Percentiles rank a stretch among this genome's conserved stretches.
These are phyloP conservation scores for Pantherophis vulpinus DNA, from an alignment of 2,797 vertebrate genomes.

Conservation along the genomic window DNA sequence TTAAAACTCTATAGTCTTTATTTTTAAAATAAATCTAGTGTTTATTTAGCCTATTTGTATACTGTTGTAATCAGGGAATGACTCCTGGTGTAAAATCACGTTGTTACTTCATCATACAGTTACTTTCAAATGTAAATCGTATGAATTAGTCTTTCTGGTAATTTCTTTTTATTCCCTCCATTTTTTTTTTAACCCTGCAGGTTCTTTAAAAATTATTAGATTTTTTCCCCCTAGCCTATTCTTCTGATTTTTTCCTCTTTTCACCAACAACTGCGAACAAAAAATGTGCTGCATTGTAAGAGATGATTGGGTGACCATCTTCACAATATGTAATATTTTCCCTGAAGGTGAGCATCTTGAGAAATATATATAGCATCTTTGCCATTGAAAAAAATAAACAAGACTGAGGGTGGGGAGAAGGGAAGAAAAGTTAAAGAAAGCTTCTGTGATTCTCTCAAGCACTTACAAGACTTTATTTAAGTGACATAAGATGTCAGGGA, in stretches of 20 bases:
- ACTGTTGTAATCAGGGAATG: neutral
- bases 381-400: constrained; percentile 10
- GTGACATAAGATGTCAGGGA: constrained; percentile 49
- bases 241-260: neutral
- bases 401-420: neutral
- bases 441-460: constrained; percentile 57
- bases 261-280: constrained; percentile 15
- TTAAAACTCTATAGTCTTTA: neutral
- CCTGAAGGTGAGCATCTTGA: constrained; percentile 20
- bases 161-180: no score
- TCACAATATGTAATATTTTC: constrained; percentile 40
- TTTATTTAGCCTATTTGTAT: neutral
- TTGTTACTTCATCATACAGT: neutral
- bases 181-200: neutral
- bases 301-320: neutral
- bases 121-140: neutral
- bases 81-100: neutral
- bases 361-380: neutral
- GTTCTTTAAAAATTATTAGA: neutral
- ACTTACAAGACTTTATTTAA: constrained; percentile 42
- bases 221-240: neutral
- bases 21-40: neutral
- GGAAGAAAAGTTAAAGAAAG: constrained; percentile 37
- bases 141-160: neutral
- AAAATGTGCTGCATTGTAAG: constrained; percentile 34